phyloP scores from a whole-genome alignment of 2,888 invertebrate genomes.

The Diloba caeruleocephala region DNA sequence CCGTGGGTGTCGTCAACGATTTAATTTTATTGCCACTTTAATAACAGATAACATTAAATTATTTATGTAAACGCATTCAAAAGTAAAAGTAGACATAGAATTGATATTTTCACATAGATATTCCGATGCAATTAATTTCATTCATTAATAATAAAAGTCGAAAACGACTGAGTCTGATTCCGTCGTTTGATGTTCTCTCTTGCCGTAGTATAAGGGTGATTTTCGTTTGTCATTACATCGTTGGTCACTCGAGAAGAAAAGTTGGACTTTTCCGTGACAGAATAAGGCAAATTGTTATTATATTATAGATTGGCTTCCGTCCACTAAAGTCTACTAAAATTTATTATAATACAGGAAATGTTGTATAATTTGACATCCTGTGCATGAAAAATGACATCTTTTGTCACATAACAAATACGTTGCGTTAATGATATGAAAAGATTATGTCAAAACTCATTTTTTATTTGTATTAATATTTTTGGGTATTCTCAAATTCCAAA shows the following conservation, averaged over 20 bases:
- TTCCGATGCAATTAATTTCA: conserved; percentile 51
- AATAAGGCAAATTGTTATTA: conserved; percentile 58
- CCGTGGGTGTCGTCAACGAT: too few relatives aligned
- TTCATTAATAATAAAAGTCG: conserved; percentile 45
- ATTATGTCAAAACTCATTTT: conserved; percentile 39
- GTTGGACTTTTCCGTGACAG: conserved; percentile 51
- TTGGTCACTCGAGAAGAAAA: conserved; percentile 32
- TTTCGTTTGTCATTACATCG: conserved; percentile 11
- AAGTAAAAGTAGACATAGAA: conserved; percentile 36
- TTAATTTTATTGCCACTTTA: conserved; percentile 8
- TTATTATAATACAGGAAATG: conserved; percentile 54
- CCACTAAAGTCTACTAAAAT: conserved; percentile 36
- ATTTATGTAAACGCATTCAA: conserved; percentile 29
- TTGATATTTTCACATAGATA: conserved; percentile 50
- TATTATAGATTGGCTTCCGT: conserved; percentile 61
- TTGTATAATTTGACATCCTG: conserved; percentile 41
- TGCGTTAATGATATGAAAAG: conserved; percentile 47
- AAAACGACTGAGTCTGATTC: conserved; percentile 12
- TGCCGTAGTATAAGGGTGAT: conserved; percentile 25
- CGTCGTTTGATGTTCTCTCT: conserved; percentile 12
- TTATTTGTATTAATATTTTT: conserved; percentile 30
- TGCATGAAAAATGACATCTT: conserved; percentile 48
- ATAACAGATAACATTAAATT: conserved; percentile 10
- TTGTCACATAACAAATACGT: conserved; percentile 54
- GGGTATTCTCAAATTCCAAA: not conserved